Conservation (phyloP, 1,140 invertebrate species). For the Idris sp. region DNA sequence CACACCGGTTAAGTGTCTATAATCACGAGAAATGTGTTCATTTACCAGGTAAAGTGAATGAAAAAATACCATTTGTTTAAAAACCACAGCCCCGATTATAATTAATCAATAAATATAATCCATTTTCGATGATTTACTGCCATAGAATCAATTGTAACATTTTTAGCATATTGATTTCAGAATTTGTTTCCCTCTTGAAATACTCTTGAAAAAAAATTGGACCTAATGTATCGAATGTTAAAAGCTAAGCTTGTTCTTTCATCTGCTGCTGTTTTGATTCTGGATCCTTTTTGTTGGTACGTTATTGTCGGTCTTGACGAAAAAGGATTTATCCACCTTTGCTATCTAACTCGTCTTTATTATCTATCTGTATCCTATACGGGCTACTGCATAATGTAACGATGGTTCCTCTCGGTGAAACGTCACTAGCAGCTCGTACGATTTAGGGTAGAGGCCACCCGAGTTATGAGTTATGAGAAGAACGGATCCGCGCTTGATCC, state of each 20-base stretch:
- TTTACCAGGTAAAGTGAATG: constrained; percentile 26
- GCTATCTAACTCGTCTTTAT: constrained; percentile 56
- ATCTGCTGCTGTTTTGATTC: constrained; percentile 19
- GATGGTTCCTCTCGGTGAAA: constrained; percentile 47
- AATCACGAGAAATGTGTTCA: constrained; percentile 66
- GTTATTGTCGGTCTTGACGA: constrained; percentile 54
- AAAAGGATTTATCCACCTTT: constrained; percentile 63
- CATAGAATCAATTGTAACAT: too few relatives aligned
- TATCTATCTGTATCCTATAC: constrained; percentile 53
- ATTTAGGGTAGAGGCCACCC: constrained; percentile 59
- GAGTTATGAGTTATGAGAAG: constrained; percentile 63
- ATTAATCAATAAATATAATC: constrained; percentile 30
- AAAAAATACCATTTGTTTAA: constrained; percentile 48
- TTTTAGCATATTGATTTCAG: too few relatives aligned
- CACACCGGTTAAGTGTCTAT: constrained; percentile 61
- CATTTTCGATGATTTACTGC: too few relatives aligned
- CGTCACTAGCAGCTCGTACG: constrained; percentile 59
- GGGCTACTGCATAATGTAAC: constrained; percentile 64
- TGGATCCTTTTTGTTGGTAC: constrained; percentile 44
- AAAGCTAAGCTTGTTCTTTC: constrained; percentile 15
- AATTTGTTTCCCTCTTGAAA: too few relatives aligned
- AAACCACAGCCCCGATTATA: too few relatives aligned
- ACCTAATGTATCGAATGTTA: constrained; percentile 44
- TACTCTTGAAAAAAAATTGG: too few relatives aligned
- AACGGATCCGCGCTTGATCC: constrained; percentile 60